Evolutionary conservation across 2,113 vertebrate species (phyloP).

Genomic region (Turdus rufiventris): DNA sequence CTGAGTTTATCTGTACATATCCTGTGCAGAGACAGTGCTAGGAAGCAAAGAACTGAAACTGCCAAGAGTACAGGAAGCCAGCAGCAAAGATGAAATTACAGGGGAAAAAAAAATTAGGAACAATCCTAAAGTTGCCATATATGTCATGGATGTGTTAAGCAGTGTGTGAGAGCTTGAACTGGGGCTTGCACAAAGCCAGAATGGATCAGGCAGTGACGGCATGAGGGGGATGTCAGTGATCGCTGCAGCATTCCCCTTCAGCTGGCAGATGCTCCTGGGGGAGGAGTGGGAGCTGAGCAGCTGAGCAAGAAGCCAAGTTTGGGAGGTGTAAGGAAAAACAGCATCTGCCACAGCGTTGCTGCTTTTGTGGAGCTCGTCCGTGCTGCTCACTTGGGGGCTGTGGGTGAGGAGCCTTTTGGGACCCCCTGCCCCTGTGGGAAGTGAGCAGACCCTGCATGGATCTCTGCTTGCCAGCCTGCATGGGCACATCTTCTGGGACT

Average conservation of each 20-base stretch:
- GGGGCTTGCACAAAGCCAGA: neutral
- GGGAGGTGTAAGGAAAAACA: neutral
- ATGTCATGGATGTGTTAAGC: neutral
- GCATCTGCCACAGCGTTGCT: neutral
- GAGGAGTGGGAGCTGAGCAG: neutral
- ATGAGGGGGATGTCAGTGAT: neutral
- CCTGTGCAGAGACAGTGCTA: neutral
- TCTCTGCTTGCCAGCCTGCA: neutral
- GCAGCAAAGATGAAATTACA: neutral
- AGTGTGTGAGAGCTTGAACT: neutral
- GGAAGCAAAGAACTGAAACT: neutral
- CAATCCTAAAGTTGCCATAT: neutral
- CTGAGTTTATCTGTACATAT: neutral
- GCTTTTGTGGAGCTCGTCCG: neutral
- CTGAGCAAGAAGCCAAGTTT: neutral
- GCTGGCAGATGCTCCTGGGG: neutral
- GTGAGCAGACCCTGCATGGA: neutral
- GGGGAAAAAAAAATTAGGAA: neutral
- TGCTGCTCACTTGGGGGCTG: neutral
- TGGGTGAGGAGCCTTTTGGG: neutral
- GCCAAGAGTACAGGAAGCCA: neutral
- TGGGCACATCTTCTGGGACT: fast-evolving
- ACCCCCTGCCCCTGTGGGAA: neutral
- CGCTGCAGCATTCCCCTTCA: neutral
- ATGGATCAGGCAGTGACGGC: neutral